Conservation (phyloP, 2,113 vertebrate genomes). For the Gnathonemus longibarbis region DNA sequence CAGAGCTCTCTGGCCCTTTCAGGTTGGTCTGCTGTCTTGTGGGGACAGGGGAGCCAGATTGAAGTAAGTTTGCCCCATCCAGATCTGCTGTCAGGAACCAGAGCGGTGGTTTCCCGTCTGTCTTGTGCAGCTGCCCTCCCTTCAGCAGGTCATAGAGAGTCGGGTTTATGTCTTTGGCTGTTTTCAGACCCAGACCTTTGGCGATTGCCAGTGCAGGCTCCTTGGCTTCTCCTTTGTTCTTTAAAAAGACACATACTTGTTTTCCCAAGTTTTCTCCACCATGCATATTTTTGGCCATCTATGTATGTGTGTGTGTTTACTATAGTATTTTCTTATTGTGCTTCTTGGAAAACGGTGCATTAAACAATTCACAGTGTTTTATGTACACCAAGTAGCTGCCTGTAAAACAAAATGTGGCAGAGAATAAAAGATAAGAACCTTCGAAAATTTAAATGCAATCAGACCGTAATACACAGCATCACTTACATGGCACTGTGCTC, state of each 20-base stretch:
- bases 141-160: not conserved
- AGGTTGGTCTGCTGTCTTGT: not conserved
- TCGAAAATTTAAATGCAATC: not conserved
- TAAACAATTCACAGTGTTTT: not conserved
- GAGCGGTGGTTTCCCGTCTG: not conserved
- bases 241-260: not conserved
- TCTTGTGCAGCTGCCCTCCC: not conserved
- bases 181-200: constrained; percentile 18
- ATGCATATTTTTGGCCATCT: not conserved
- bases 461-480: not conserved
- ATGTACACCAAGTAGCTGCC: not conserved
- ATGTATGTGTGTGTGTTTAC: not conserved
- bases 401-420: not conserved
- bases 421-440: not conserved
- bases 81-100: constrained; percentile 7
- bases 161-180: constrained; percentile 14
- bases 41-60: not conserved
- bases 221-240: not conserved
- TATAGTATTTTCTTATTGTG: not conserved
- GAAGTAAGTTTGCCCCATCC: not conserved
- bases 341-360: not conserved
- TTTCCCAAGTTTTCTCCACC: not conserved
- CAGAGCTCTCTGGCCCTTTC: not conserved
- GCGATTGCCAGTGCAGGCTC: constrained; percentile 8
- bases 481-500: not conserved